phyloP scores from a whole-genome alignment of 2,113 vertebrate genomes.

The Chitala chitala region DNA sequence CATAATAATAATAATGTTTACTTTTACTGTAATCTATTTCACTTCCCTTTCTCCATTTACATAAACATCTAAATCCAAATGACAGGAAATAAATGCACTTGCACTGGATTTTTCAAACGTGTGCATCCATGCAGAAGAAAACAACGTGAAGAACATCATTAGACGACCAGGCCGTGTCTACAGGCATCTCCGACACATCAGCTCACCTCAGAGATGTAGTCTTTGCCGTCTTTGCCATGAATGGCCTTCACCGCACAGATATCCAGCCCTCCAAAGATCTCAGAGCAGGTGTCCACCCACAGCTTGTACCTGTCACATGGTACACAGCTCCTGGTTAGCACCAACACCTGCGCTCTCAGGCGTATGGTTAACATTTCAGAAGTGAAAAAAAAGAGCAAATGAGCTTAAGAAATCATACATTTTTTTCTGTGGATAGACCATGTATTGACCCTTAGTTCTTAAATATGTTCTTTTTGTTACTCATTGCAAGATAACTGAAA shows the following conservation, averaged over 20 bases:
- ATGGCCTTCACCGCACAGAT: conserved; percentile 97
- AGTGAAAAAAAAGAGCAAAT: no score
- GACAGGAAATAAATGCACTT: no score
- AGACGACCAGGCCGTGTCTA: background rate
- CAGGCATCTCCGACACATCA: background rate
- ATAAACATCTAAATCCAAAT: background rate
- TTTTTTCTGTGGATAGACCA: background rate
- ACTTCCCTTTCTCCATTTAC: background rate
- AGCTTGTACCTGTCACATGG: conserved; percentile 75
- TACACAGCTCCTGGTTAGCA: background rate
- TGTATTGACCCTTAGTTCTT: background rate
- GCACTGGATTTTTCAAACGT: no score
- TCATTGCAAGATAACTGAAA: no score
- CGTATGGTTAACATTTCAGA: background rate
- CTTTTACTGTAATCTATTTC: background rate
- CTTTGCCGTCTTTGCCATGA: conserved; percentile 93
- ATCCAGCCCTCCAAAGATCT: conserved; percentile 91
- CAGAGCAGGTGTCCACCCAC: conserved; percentile 92
- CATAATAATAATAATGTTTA: background rate
- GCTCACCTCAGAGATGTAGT: conserved; percentile 95
- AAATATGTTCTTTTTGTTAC: no score
- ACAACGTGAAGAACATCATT: background rate
- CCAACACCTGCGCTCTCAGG: background rate
- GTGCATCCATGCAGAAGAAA: background rate
- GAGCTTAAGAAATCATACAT: background rate